Base-by-base conservation (phyloP, 1,140 invertebrate genomes). In the Danaus melanippus region DNA sequence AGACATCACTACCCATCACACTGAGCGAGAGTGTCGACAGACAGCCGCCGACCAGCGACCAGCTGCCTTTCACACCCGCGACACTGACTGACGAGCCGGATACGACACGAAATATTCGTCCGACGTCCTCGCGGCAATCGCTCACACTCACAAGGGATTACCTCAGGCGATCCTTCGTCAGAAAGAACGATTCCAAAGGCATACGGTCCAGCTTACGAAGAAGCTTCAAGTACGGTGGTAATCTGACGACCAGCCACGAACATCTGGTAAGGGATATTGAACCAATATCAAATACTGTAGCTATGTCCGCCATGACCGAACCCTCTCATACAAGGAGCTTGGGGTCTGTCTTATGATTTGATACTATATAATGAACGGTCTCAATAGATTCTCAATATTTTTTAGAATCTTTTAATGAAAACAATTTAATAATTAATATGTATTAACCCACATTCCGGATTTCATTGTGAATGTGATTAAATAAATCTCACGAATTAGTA, bases 1-100 rank as follows among this genome's bases (percentile, higher is more conserved):
- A 76, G 12, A 67, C 71, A 50, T 68, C 79, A 43, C 78, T 83
- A 17, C 80, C 84, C 1, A 80, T 85, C 61, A 83, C 84, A 12
- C 62, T 87, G 5, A 87, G 84, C 72, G 85, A 87, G 50, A 75
- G 69, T 12, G 74, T 87, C 7, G 82, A 83, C 42, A 66, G 79
- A 0, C 58, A 64, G 8, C 40, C 58, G 6, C 67, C 74, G 40
- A 47, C 64, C 6, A 32, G 5, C 21, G 21, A 32, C 1, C 65
- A 69, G 9, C 77, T 76, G 8, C 76, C 77, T 0, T 65, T 72
- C 8, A 62, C 74, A 5, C 71, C 77, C 1, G 53, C 72, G 10
- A 72, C 69, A 0, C 40, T 78, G 52, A 66, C 71, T 5, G 71
- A 81, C 61, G 76, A 83, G 46, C 71, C 71, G 5, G 69, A 72